Conservation (phyloP, 1,140 invertebrate genomes). For the Psilanteris sp. region DNA sequence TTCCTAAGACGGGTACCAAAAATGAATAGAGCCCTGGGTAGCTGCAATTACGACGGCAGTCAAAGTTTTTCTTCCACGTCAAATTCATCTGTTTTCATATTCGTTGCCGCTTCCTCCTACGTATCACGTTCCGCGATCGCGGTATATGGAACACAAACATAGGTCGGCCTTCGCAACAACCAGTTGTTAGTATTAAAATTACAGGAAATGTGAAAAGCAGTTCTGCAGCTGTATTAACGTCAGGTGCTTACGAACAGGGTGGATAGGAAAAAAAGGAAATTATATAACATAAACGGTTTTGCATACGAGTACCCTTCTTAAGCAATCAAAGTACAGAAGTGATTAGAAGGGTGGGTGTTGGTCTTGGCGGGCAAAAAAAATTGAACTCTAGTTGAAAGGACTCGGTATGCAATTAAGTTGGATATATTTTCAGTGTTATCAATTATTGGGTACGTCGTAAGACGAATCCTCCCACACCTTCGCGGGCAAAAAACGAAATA, state of each 20-base stretch:
- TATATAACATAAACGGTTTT: slow-evolving; percentile 33
- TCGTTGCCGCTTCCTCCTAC: slow-evolving; percentile 33
- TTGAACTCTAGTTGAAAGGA: background rate
- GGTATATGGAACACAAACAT: slow-evolving; percentile 28
- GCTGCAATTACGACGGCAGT: slow-evolving; percentile 16
- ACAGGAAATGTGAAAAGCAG: slow-evolving; percentile 46
- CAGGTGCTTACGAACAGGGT: slow-evolving; percentile 11
- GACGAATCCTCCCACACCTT: background rate
- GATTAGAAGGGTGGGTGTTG: background rate
- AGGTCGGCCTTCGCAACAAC: slow-evolving; percentile 38
- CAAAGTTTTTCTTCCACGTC: slow-evolving; percentile 19
- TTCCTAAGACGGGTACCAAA: too few relatives aligned
- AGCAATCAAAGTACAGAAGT: background rate
- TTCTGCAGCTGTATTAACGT: slow-evolving; percentile 22
- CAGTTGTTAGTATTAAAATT: slow-evolving; percentile 44
- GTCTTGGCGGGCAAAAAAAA: background rate
- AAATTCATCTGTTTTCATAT: slow-evolving; percentile 8
- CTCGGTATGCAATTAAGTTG: slow-evolving; percentile 2
- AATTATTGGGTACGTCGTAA: too few relatives aligned
- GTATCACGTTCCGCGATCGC: background rate
- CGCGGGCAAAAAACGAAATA: too few relatives aligned
- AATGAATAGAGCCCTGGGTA: slow-evolving; percentile 11
- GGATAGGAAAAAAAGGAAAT: slow-evolving; percentile 21
- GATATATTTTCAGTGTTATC: background rate
- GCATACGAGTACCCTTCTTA: slow-evolving; percentile 2